phyloP scores from a whole-genome alignment of 2,113 vertebrate species.

The Stegastes partitus region DNA sequence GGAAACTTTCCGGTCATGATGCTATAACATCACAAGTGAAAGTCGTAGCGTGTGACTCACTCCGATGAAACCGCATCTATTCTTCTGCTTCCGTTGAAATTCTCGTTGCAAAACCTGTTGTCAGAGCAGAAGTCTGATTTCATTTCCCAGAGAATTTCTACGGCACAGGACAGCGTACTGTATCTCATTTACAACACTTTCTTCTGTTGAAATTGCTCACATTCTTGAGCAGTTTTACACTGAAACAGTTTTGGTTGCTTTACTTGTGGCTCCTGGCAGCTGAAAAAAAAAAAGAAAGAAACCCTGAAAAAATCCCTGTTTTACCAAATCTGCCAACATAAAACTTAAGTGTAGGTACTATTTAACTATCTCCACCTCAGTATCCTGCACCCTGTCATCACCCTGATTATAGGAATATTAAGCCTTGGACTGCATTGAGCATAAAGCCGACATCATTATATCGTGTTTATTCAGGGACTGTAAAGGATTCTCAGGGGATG shows the following conservation, averaged over 20 bases:
- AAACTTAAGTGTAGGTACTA: slow-evolving; percentile 9
- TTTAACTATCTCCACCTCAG: slow-evolving; percentile 10
- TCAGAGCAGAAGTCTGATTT: not conserved
- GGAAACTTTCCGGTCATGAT: slow-evolving; percentile 24
- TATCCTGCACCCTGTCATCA: slow-evolving; percentile 17
- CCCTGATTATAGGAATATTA: slow-evolving; percentile 39
- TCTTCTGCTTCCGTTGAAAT: slow-evolving; percentile 31
- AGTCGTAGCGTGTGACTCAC: slow-evolving; percentile 56
- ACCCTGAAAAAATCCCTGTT: not conserved
- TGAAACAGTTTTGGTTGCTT: not conserved
- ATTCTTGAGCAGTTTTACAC: not conserved
- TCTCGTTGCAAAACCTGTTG: slow-evolving; percentile 27
- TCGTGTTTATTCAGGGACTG: slow-evolving; percentile 31
- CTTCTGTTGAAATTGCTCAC: too few species aligned
- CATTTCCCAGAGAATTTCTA: not conserved
- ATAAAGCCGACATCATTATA: slow-evolving; percentile 12
- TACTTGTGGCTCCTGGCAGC: slow-evolving; percentile 14
- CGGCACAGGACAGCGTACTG: not conserved
- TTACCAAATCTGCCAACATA: slow-evolving; percentile 19
- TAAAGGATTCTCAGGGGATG: not conserved
- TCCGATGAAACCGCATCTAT: slow-evolving; percentile 36
- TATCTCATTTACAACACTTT: too few species aligned
- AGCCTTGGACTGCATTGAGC: slow-evolving; percentile 1
- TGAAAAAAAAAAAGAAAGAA: too few species aligned
- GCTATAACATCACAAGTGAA: slow-evolving; percentile 27